Evolutionary conservation across 64 coral and sea anemone species (phyloP), one percentile per base, ranked within the genome.

Genomic region (Montipora capricornis): DNA sequence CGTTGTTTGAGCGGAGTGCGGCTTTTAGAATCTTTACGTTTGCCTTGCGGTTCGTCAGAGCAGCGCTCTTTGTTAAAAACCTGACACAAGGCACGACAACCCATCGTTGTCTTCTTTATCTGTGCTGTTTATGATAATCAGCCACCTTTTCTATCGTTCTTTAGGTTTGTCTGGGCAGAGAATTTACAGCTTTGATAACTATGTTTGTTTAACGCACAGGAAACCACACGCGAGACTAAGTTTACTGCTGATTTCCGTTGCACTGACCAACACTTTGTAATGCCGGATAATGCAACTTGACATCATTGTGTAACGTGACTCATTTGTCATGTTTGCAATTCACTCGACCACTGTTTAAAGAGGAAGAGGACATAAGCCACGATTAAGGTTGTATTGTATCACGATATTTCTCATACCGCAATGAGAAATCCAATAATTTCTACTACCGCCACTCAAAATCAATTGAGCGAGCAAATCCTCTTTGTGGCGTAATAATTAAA

Each of bases 1-100:
- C 93, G 77, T 66, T 94, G 88, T 64, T 82, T 94, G 9, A 84
- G 83, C 3, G 95, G 89, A 47, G 78, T 94, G 6, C 49, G 80
- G 3, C 47, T 79, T 83, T 90, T 94, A 1, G 24, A 47, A 13
- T 48, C 69, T 83, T 83, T 90, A 1, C 29, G 49, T 11, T 51
- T 90, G 10, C 6, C 0, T 20, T 15, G 71, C 26, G 37, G 37
- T 37, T 37, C 37, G 37, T 37, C 37, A 37, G 49, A 9, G 44
- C 80, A 6, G 14, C 19, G 20, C 29, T 89, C 17, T 24, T 79
- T 47, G 20, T 53, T 44, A 6, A 52, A 75, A 26, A 75, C 50
- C 9, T 48, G 19, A 45, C 48, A 90, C 2, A 80, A 53, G 76
- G 49, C 6, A 49, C 19, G 19, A 22, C 82, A 68, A 87, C 74